These are phyloP conservation scores for Danio tinwini DNA, from an alignment of 2,797 vertebrate species.

Conservation along the genomic window DNA sequence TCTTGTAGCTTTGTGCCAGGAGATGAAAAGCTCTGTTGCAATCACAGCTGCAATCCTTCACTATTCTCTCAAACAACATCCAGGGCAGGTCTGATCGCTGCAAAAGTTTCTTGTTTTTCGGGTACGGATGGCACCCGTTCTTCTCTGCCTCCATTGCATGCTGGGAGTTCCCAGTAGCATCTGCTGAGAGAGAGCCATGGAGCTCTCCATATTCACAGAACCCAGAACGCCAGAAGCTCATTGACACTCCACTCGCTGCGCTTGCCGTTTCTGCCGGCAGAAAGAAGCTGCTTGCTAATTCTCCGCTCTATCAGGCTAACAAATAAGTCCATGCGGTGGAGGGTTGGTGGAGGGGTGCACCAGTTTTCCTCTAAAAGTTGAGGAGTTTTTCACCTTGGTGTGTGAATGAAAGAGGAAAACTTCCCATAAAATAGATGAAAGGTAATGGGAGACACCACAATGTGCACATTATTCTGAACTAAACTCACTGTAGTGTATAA, in stretches of 20 bases:
- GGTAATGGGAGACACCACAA: background rate
- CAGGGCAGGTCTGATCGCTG: constrained; percentile 2
- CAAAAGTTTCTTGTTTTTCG: constrained; percentile 42
- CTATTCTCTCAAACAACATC: constrained; percentile 39
- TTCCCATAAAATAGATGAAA: constrained; percentile 32
- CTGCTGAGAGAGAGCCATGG: constrained; percentile 68
- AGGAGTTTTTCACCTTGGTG: constrained; percentile 60
- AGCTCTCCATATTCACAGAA: constrained; percentile 59
- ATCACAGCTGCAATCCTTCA: constrained; percentile 34
- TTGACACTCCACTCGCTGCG: constrained; percentile 68
- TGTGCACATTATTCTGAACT: background rate
- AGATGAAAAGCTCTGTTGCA: constrained; percentile 42
- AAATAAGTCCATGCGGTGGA: constrained; percentile 69
- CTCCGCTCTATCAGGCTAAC: constrained; percentile 80
- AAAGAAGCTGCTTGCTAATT: constrained; percentile 76
- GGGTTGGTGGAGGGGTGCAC: constrained; percentile 9
- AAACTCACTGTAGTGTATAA: background rate
- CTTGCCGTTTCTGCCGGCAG: constrained; percentile 77
- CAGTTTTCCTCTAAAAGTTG: constrained; percentile 37
- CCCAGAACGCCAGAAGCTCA: constrained; percentile 67
- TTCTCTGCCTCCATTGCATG: constrained; percentile 38
- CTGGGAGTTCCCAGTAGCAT: constrained; percentile 62
- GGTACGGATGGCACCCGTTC: constrained; percentile 39
- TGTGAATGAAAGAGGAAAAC: constrained; percentile 40
- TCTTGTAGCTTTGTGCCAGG: constrained; percentile 18